These are phyloP conservation scores for Acanthis flammea DNA, from an alignment of 2,797 vertebrate species.

Conservation along the genomic window DNA sequence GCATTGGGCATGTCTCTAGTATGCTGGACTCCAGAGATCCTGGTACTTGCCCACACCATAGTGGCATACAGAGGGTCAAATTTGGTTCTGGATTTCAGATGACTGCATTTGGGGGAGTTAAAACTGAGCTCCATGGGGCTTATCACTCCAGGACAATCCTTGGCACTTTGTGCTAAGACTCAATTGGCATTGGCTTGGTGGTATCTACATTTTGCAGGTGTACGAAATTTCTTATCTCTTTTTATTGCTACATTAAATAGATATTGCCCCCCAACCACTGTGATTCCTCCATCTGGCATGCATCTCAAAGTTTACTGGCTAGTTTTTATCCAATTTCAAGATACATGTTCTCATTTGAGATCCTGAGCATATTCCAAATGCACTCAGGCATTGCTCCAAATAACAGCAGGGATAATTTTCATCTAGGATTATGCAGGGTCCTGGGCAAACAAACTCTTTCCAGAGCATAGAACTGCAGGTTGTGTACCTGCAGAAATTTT, in stretches of 20 bases:
- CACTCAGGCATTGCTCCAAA: slow-evolving; percentile 3
- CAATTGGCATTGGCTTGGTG: background rate
- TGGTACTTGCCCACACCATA: background rate
- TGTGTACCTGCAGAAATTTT: background rate
- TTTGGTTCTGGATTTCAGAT: background rate
- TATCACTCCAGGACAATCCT: background rate
- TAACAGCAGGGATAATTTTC: background rate
- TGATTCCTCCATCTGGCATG: background rate
- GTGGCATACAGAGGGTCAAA: background rate
- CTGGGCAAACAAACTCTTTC: background rate
- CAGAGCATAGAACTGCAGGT: background rate
- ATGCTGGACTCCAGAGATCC: background rate
- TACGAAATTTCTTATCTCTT: background rate
- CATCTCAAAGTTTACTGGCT: background rate
- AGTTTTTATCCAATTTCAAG: slow-evolving; percentile 23
- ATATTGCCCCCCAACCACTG: background rate
- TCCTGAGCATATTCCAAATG: background rate
- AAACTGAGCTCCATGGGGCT: background rate
- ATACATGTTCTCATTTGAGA: background rate
- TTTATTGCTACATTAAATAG: background rate
- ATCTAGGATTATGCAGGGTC: background rate
- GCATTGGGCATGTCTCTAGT: background rate
- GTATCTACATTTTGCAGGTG: slow-evolving; percentile 5
- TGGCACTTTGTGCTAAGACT: background rate
- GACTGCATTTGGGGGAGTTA: background rate